phyloP scores from a whole-genome alignment of 1,140 invertebrate species.

The Palaemon carinicauda region DNA sequence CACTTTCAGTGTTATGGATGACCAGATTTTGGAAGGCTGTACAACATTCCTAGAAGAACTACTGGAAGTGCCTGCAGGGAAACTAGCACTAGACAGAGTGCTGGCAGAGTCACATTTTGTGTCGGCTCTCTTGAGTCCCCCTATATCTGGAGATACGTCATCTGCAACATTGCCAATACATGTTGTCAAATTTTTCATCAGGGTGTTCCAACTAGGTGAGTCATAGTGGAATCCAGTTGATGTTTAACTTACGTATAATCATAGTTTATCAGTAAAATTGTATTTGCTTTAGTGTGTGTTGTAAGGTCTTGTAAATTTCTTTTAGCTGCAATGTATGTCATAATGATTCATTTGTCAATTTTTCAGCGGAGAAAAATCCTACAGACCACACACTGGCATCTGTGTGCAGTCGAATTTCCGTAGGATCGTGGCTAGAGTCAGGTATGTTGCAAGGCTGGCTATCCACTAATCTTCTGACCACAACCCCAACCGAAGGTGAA shows the following conservation, averaged over 20 bases:
- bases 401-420: conserved; percentile 74
- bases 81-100: conserved; percentile 82
- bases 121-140: conserved; percentile 21
- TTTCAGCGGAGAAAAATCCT: conserved; percentile 68
- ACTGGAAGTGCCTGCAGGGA: conserved; percentile 79
- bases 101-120: conserved; percentile 72
- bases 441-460: conserved; percentile 76
- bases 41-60: conserved; percentile 85
- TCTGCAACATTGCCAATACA: conserved; percentile 54
- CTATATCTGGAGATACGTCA: conserved; percentile 17
- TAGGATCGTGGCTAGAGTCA: conserved; percentile 73
- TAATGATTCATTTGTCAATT: conserved; percentile 32
- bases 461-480: conserved; percentile 63
- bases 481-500: conserved; percentile 55
- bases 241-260: neutral
- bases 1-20: conserved; percentile 59
- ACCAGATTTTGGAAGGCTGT: conserved; percentile 73
- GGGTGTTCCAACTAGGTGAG: conserved; percentile 76
- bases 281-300: neutral
- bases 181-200: conserved; percentile 81
- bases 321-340: neutral
- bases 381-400: conserved; percentile 74
- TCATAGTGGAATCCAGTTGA: conserved; percentile 55
- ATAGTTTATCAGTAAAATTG: too few species aligned
- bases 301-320: too few species aligned